phyloP scores from a whole-genome alignment of 1,140 invertebrate species.

The Cydia pomonella region DNA sequence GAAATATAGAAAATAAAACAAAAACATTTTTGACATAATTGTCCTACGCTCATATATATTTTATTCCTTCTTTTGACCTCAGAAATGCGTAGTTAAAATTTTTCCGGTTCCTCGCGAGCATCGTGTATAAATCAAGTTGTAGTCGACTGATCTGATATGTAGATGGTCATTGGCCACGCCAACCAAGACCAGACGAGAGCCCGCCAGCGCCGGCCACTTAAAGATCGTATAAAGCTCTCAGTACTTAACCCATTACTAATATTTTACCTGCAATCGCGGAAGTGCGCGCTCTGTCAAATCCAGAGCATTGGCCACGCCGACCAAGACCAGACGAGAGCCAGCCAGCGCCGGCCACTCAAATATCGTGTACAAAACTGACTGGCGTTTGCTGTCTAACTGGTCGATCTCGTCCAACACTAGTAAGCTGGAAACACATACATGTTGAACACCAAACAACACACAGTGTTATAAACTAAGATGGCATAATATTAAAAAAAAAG shows the following conservation, averaged over 20 bases:
- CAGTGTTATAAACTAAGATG: no score
- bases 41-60: no score
- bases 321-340: conserved; percentile 88
- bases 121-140: no score
- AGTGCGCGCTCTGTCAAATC: conserved; percentile 96
- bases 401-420: conserved; percentile 98
- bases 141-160: no score
- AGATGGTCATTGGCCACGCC: conserved; percentile 98
- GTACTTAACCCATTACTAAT: no score
- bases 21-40: no score
- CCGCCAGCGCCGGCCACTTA: conserved; percentile 90
- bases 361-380: conserved; percentile 94
- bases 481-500: no score
- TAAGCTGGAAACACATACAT: conserved; percentile 81
- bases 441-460: no score
- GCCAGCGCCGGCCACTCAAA: conserved; percentile 94
- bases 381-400: conserved; percentile 91
- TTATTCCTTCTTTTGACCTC: no score
- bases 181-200: conserved; percentile 90
- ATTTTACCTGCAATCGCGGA: conserved; percentile 80
- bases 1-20: no score
- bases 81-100: no score
- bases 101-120: no score
- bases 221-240: conserved; percentile 98
- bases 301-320: conserved; percentile 98